Evolutionary conservation across 2,797 vertebrate genomes (phyloP).

Genomic region (Harpagifer antarcticus): DNA sequence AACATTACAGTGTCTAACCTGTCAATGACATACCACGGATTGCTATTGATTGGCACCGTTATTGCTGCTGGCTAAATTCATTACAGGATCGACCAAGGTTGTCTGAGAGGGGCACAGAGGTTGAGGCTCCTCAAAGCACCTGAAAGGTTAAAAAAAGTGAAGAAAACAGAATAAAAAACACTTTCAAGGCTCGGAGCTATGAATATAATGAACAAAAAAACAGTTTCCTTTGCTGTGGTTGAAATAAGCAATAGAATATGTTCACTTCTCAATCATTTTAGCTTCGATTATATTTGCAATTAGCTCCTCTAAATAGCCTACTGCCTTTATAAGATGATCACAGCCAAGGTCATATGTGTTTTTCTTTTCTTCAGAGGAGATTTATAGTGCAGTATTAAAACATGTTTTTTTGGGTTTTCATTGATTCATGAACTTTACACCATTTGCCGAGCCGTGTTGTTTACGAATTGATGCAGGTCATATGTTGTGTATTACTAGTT

Average conservation of each 20-base stretch:
- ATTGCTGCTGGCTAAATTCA: constrained; percentile 81
- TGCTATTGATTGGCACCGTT: constrained; percentile 80
- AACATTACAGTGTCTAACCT: constrained; percentile 80
- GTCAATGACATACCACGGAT: constrained; percentile 79
- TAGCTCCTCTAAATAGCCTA: constrained; percentile 28
- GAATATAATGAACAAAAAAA: constrained; percentile 40
- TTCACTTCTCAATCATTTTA: constrained; percentile 19
- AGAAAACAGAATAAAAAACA: constrained; percentile 20
- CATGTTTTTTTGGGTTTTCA: not conserved
- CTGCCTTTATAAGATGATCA: constrained; percentile 12
- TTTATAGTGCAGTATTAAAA: not conserved
- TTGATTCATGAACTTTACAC: not conserved
- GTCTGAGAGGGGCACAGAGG: constrained; percentile 63
- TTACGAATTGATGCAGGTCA: not conserved
- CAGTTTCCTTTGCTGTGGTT: constrained; percentile 30
- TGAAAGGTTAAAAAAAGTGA: constrained; percentile 68
- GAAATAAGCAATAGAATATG: constrained; percentile 34
- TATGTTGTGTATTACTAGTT: not conserved
- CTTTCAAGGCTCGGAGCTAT: constrained; percentile 50
- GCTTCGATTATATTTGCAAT: constrained; percentile 21
- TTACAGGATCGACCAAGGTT: constrained; percentile 79
- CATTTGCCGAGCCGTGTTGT: not conserved
- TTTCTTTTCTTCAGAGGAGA: not conserved
- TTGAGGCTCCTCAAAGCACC: constrained; percentile 73
- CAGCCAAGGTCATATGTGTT: constrained; percentile 29